Evolutionary conservation across 2,888 invertebrate species (phyloP).

Genomic region (Hofmannophila pseudospretella): DNA sequence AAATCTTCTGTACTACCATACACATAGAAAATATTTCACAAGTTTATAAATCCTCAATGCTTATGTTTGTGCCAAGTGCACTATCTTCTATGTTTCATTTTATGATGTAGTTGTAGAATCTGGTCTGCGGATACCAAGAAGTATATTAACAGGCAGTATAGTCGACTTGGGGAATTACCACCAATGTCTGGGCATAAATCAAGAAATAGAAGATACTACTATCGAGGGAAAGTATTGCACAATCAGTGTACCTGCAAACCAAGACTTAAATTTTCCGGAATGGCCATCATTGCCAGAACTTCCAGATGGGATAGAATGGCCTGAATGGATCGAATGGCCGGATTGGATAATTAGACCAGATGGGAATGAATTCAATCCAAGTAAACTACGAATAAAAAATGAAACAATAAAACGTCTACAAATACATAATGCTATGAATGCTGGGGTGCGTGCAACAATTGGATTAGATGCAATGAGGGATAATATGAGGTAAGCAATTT

Average conservation of each 20-base stretch:
- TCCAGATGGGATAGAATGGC: background rate
- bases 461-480: background rate
- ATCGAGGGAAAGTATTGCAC: constrained; percentile 55
- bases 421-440: background rate
- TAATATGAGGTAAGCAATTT: too few relatives aligned
- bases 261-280: constrained; percentile 16
- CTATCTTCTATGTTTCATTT: too few relatives aligned
- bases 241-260: constrained; percentile 34
- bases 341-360: background rate
- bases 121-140: constrained; percentile 34
- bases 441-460: background rate
- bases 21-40: too few relatives aligned
- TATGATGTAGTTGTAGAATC: constrained; percentile 34
- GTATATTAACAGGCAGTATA: constrained; percentile 26
- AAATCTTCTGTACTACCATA: too few relatives aligned
- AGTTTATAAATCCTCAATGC: too few relatives aligned
- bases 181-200: constrained; percentile 34
- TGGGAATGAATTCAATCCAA: background rate
- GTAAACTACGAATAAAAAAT: background rate
- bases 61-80: too few relatives aligned
- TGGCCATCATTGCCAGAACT: constrained; percentile 21
- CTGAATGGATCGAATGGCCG: background rate
- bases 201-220: constrained; percentile 22
- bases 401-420: background rate
- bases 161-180: constrained; percentile 38